Conservation (phyloP, 2,113 vertebrate species). For the Acanthisitta chloris region DNA sequence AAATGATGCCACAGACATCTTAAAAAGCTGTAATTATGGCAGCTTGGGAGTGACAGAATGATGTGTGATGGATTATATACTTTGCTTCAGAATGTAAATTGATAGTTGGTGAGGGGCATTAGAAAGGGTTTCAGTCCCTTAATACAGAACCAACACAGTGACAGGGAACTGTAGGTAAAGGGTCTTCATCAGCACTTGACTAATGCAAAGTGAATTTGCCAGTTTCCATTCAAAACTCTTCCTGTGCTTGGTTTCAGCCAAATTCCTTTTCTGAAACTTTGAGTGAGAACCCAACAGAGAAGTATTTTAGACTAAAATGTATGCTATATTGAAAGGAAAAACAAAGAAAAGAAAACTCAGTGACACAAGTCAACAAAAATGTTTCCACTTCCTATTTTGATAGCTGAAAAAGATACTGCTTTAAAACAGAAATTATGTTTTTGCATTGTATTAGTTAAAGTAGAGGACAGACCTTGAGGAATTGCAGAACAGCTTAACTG, state of each 20-base stretch:
- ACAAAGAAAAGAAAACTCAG: not conserved
- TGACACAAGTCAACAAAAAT: not conserved
- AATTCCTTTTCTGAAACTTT: not conserved
- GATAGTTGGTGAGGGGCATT: not conserved
- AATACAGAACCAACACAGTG: not conserved
- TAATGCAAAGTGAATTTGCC: not conserved
- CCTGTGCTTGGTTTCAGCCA: not conserved
- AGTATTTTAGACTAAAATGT: not conserved
- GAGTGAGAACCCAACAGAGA: not conserved
- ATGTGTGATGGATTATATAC: not conserved
- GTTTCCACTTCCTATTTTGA: not conserved
- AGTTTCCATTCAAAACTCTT: not conserved
- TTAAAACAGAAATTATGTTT: not conserved
- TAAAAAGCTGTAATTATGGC: not conserved
- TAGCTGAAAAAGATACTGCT: not conserved
- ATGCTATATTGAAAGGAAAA: not conserved
- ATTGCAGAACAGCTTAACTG: not conserved
- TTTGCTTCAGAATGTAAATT: not conserved
- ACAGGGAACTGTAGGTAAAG: not conserved
- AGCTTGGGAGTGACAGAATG: not conserved
- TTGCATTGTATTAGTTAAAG: not conserved
- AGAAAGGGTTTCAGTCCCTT: not conserved
- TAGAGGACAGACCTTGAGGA: not conserved
- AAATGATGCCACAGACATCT: not conserved
- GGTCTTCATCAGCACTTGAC: not conserved